Conservation (phyloP, 2,113 vertebrate species). For the Forbesichthys papilliferus region DNA sequence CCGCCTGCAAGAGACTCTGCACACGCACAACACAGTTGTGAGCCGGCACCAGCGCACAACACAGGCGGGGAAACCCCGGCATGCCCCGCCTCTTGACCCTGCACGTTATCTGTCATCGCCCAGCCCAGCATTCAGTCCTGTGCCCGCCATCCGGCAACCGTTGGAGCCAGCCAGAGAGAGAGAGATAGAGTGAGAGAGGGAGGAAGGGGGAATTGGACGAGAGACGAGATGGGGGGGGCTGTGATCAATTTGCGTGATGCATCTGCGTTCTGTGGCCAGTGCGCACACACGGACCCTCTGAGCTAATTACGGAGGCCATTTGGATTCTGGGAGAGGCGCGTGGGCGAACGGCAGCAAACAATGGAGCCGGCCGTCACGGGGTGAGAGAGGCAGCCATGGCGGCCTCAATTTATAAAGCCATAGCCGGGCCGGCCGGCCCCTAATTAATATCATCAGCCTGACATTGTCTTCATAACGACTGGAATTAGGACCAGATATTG, state of each 20-base stretch:
- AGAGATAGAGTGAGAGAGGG: neutral
- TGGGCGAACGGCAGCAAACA: slow-evolving; percentile 57
- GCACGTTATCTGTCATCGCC: too few species aligned
- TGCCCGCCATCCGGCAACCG: too few species aligned
- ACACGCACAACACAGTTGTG: too few species aligned
- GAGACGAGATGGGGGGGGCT: slow-evolving; percentile 20
- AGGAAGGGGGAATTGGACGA: neutral
- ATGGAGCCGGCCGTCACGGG: slow-evolving; percentile 67
- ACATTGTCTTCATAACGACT: slow-evolving; percentile 61
- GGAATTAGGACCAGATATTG: slow-evolving; percentile 34
- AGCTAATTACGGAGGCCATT: slow-evolving; percentile 74
- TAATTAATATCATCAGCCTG: slow-evolving; percentile 73
- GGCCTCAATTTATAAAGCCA: slow-evolving; percentile 62
- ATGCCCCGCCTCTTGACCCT: too few species aligned
- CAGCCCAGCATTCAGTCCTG: too few species aligned
- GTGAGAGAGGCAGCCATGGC: slow-evolving; percentile 55
- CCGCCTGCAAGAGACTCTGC: too few species aligned
- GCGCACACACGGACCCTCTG: slow-evolving; percentile 57
- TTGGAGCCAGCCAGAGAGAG: neutral
- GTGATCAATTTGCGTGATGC: slow-evolving; percentile 66
- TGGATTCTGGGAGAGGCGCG: slow-evolving; percentile 62
- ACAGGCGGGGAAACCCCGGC: too few species aligned
- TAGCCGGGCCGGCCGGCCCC: slow-evolving; percentile 42
- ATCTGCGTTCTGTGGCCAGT: slow-evolving; percentile 48
- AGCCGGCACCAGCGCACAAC: too few species aligned